Evolutionary conservation across 2,113 vertebrate genomes (phyloP).

Genomic region (Oreochromis niloticus): DNA sequence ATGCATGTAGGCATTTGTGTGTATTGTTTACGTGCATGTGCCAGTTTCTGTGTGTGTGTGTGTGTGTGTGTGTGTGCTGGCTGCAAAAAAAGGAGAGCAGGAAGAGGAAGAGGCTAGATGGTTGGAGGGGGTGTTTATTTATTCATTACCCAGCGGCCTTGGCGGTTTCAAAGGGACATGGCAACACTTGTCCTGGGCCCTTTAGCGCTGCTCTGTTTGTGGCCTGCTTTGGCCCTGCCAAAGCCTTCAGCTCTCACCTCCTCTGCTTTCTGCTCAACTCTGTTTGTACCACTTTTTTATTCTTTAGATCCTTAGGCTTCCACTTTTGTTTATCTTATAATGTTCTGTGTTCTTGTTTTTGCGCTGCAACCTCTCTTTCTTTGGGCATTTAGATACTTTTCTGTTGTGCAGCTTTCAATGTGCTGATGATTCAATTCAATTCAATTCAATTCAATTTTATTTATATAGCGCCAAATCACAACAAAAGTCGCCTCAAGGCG

Average conservation of each 20-base stretch:
- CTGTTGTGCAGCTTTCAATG: neutral
- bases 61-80: conserved; percentile 23
- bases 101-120: conserved; percentile 68
- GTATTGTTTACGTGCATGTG: conserved; percentile 34
- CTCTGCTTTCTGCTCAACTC: neutral
- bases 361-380: neutral
- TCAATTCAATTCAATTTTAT: too few relatives aligned
- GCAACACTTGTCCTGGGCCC: conserved; percentile 69
- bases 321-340: neutral
- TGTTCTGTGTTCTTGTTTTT: neutral
- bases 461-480: too few relatives aligned
- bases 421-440: too few relatives aligned
- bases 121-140: conserved; percentile 76
- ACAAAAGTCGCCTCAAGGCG: too few relatives aligned
- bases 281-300: neutral
- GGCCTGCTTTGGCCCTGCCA: conserved; percentile 51
- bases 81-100: conserved; percentile 52
- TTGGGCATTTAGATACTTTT: neutral
- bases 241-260: conserved; percentile 46
- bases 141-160: conserved; percentile 75
- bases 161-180: conserved; percentile 71
- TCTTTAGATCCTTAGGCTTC: neutral
- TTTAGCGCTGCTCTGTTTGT: conserved; percentile 51
- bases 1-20: conserved; percentile 54
- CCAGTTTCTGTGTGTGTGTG: neutral